phyloP scores from a whole-genome alignment of 2,888 invertebrate species.

The Lepeophtheirus nordmannii region DNA sequence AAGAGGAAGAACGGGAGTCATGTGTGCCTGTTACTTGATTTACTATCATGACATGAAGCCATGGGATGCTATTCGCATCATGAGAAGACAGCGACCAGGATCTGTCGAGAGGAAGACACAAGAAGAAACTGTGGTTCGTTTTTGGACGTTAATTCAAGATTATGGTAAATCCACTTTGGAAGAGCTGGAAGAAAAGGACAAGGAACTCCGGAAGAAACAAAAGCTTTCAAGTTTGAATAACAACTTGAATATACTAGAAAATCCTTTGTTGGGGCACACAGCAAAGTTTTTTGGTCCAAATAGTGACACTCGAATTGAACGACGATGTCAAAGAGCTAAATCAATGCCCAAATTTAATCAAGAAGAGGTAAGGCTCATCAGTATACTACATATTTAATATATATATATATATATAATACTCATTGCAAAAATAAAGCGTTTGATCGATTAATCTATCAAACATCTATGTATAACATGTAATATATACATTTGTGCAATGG shows the following conservation, averaged over 20 bases:
- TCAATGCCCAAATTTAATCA: slow-evolving; percentile 17
- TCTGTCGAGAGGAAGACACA: slow-evolving; percentile 32
- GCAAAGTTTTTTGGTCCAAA: slow-evolving; percentile 10
- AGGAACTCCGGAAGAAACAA: not conserved
- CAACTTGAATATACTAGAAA: not conserved
- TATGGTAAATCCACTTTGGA: slow-evolving; percentile 7
- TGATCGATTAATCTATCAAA: too few species aligned
- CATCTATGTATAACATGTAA: too few species aligned
- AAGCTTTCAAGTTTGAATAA: too few species aligned
- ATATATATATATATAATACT: too few species aligned
- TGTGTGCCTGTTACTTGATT: slow-evolving; percentile 56
- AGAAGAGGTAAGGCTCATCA: not conserved
- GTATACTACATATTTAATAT: too few species aligned
- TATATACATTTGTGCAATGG: too few species aligned
- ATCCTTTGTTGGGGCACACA: not conserved
- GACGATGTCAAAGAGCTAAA: not conserved
- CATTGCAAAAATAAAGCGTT: too few species aligned
- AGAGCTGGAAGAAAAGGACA: slow-evolving; percentile 2
- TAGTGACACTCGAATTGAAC: not conserved
- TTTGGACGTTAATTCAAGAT: slow-evolving; percentile 3
- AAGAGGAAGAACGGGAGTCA: slow-evolving; percentile 52
- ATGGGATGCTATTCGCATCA: slow-evolving; percentile 46
- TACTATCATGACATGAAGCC: slow-evolving; percentile 45
- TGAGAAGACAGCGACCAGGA: slow-evolving; percentile 45
- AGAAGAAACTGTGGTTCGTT: slow-evolving; percentile 21